phyloP scores from a whole-genome alignment of 2,113 vertebrate species.

The Scytalopus superciliaris region DNA sequence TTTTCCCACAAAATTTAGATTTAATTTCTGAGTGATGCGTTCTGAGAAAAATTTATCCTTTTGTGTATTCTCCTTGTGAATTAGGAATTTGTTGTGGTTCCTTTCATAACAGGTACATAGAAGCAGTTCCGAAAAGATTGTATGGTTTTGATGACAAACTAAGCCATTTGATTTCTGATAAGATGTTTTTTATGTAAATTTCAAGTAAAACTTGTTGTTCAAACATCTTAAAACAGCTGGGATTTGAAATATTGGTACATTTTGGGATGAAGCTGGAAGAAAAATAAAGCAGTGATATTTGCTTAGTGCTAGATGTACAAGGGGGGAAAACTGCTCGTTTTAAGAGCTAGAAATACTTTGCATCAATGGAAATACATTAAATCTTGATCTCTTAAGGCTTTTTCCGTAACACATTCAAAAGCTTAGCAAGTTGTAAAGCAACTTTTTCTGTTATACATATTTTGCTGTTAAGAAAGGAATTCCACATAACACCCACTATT shows the following conservation, averaged over 20 bases:
- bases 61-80: neutral
- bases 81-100: neutral
- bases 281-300: neutral
- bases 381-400: neutral
- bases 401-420: neutral
- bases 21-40: neutral
- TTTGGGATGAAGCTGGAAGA: neutral
- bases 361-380: neutral
- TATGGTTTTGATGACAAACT: neutral
- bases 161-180: neutral
- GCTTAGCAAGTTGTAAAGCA: neutral
- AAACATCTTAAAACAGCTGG: neutral
- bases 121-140: neutral
- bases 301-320: neutral
- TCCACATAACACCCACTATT: neutral
- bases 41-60: neutral
- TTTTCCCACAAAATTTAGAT: neutral
- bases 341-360: neutral
- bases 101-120: neutral
- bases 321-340: neutral
- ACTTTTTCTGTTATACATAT: neutral
- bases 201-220: neutral
- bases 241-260: neutral
- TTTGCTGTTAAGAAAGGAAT: neutral
- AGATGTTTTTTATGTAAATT: neutral